These are phyloP conservation scores for Toxotes jaculatrix DNA, from an alignment of 2,113 vertebrate species.

Conservation along the genomic window DNA sequence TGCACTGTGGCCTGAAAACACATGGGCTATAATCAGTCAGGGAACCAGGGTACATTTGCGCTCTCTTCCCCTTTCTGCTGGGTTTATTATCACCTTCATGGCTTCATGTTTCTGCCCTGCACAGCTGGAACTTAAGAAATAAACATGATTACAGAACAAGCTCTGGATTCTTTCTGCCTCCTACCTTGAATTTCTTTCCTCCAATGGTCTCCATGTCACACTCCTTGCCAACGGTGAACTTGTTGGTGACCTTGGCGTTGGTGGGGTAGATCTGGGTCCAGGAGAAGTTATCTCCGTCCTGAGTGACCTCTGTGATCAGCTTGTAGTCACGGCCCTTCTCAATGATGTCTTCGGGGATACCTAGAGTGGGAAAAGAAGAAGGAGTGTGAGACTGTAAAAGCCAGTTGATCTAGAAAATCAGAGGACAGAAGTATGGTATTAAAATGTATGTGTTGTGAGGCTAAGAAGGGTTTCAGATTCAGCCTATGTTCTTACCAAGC, in stretches of 20 bases:
- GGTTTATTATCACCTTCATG: slow-evolving; percentile 46
- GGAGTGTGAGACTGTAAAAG: not conserved
- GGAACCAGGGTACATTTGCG: slow-evolving; percentile 48
- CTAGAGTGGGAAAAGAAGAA: slow-evolving; percentile 68
- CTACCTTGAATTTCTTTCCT: slow-evolving; percentile 96
- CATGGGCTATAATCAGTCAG: not conserved
- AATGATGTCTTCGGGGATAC: slow-evolving; percentile 87
- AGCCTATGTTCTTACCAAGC: slow-evolving; percentile 75
- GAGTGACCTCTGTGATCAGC: slow-evolving; percentile 89
- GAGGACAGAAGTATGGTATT: not conserved
- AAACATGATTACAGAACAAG: not conserved
- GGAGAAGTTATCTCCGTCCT: slow-evolving; percentile 88
- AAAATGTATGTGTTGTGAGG: not conserved
- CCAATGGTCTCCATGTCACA: slow-evolving; percentile 91
- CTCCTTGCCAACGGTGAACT: slow-evolving; percentile 89
- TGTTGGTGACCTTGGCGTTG: slow-evolving; percentile 86
- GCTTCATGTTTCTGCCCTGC: not conserved
- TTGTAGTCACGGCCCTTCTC: slow-evolving; percentile 90
- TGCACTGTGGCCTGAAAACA: slow-evolving; percentile 78
- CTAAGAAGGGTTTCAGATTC: not conserved
- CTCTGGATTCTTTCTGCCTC: slow-evolving; percentile 5
- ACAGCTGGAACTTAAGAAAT: not conserved
- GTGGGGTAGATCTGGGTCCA: slow-evolving; percentile 91
- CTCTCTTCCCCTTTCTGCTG: not conserved
- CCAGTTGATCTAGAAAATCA: not conserved